Percentiles rank a stretch among this genome's conserved stretches.
These are phyloP conservation scores for Eurystomus gularis DNA, from an alignment of 2,113 vertebrate genomes.

Conservation along the genomic window DNA sequence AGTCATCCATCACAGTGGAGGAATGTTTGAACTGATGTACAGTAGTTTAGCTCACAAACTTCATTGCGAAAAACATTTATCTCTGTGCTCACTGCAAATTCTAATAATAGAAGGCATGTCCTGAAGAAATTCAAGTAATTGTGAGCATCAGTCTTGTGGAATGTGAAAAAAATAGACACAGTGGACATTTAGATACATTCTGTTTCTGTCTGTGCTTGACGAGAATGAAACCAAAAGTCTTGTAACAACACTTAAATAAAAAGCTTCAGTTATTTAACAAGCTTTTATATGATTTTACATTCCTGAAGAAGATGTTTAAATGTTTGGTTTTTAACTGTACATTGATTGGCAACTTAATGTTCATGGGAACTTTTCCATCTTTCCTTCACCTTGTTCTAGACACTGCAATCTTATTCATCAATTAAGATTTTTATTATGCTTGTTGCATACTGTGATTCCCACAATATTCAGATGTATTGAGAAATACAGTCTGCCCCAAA, in stretches of 20 bases:
- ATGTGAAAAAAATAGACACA: conserved; percentile 21
- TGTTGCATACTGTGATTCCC: background rate
- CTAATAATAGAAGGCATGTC: conserved; percentile 35
- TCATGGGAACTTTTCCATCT: background rate
- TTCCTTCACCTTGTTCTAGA: background rate
- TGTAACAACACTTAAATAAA: background rate
- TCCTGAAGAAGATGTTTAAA: background rate
- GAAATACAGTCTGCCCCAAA: background rate
- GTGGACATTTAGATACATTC: background rate
- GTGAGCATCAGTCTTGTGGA: conserved; percentile 23
- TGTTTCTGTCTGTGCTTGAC: background rate
- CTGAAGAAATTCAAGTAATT: conserved; percentile 58
- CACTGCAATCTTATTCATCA: background rate
- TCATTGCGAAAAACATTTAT: conserved; percentile 38
- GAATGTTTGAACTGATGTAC: conserved; percentile 57
- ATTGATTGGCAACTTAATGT: background rate
- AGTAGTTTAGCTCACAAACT: conserved; percentile 50
- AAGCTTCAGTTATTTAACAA: background rate
- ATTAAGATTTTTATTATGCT: background rate
- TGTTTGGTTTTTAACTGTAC: background rate
- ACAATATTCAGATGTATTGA: background rate
- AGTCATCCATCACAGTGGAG: conserved; percentile 37
- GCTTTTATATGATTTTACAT: background rate
- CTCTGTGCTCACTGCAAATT: background rate
- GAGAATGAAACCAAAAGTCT: background rate